Base-by-base conservation (phyloP, 2,888 invertebrate genomes). In the Andrena marginata region DNA sequence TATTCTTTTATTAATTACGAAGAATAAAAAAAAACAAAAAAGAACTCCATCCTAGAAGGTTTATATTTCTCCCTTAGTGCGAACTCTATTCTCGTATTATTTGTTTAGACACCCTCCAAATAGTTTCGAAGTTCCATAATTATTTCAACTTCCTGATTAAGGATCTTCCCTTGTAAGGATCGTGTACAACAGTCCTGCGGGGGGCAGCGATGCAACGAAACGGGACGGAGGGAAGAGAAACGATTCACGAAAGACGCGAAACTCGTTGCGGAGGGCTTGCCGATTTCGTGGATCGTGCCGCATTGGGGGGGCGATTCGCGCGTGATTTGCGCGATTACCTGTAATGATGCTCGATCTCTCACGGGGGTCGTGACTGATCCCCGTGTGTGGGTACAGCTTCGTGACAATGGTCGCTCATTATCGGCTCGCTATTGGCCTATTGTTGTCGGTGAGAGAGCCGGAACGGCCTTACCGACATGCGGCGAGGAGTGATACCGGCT, bases 401-500 rank as follows among this genome's bases (percentile, higher is more conserved):
- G 83, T 85, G 90, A 92, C 92, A 92, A 92, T 92, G 91, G 90
- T 86, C 89, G 90, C 91, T 92, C 92, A 92, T 92, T 92, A 92
- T 92, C 93, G 92, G 91, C 90, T 92, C 90, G 91, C 91, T 92
- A 93, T 93, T 93, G 92, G 93, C 92, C 93, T 91, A 93, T 93
- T 92, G 92, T 93, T 91, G 89, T 82, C 89, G 87, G 84, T 86
- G 91, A 91, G 91, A 90, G 91, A 91, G 91, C 90, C 90, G 89
- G 90, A 91, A 90, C 89, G 86, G 90, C 90, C 90, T 91, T 89
- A 89, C 88, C 87, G 73, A 89, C 89, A 56, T 88, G 89, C 85
- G 88, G 88, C 88, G 89, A 90, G 89, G 86, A 91, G 84, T 89
- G 91, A 91, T 91, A 91, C 90, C 86, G 81, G 86, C 85, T 78